Evolutionary conservation across 2,113 vertebrate genomes (phyloP).

Genomic region (Peromyscus polionotus): DNA sequence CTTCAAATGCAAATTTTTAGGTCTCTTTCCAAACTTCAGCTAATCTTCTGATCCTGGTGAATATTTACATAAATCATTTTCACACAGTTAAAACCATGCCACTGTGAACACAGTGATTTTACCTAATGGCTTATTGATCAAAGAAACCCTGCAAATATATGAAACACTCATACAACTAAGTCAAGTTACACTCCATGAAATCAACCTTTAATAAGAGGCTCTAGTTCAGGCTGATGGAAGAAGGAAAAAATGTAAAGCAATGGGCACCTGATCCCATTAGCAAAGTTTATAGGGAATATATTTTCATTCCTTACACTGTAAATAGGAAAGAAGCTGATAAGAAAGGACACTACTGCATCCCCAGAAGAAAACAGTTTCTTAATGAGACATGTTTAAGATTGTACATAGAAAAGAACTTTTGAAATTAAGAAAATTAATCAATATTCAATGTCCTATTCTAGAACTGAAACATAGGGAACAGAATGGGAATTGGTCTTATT

Average conservation of each 20-base stretch:
- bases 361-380: background rate
- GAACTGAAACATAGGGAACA: background rate
- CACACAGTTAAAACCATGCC: slow-evolving; percentile 47
- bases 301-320: background rate
- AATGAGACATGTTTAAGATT: background rate
- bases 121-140: slow-evolving; percentile 64
- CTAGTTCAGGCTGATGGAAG: background rate
- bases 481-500: background rate
- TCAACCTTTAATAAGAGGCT: background rate
- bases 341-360: background rate
- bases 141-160: slow-evolving; percentile 45
- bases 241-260: background rate
- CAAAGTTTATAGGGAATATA: background rate
- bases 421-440: slow-evolving; percentile 12
- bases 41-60: slow-evolving; percentile 64
- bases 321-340: slow-evolving; percentile 18
- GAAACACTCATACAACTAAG: slow-evolving; percentile 31
- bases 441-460: background rate
- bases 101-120: slow-evolving; percentile 61
- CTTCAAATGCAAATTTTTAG: slow-evolving; percentile 69
- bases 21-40: slow-evolving; percentile 55
- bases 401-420: background rate
- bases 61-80: slow-evolving; percentile 73
- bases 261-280: background rate
- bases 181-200: background rate